Base-by-base conservation (phyloP, 2,113 vertebrate genomes). In the Bothrops jararaca region DNA sequence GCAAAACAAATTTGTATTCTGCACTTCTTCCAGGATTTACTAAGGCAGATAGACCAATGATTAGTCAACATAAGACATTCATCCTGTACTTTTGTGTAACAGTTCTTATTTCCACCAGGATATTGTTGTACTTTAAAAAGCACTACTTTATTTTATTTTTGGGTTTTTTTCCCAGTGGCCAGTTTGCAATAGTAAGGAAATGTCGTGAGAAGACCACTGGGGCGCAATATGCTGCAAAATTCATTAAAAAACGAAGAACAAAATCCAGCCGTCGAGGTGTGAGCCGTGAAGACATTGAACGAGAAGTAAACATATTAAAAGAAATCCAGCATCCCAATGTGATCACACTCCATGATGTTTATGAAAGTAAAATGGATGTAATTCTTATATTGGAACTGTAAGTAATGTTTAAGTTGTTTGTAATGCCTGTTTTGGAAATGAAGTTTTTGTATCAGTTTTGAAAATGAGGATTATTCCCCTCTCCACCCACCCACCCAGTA, bases 361-460 rank as follows among this genome's bases (percentile, higher is more conserved):
- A 98, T 8, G 99, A 99, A 94, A 99, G 97, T 98, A 99, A 99
- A 98, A 98, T 97, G 0, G 99, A 99, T 39, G 99, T 99, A 97
- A 99, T 99, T 96, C 98, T 99, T 92, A 99, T 99, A 96, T 98
- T 99, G 93, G 99, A 99, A 96, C 99, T 99, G 99, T 99, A 97
- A 99, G 99, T 99, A 90, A 50, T 10, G 50, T 85, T 13, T 45
- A 8, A 60, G 4, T 80, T 86, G 39, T 92, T 60, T 48, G n/a
- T 3, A 22, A 57, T 22, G 52, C 10, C 39, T 22, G 23, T 58
- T 91, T 53, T 90, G 1, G 3, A 74, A 93, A 58, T 22, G 6
- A 26, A 86, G 39, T 69, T 69, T 86, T 60, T 60, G 39, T 89
- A 22, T 54, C 18, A 57, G 22, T 86, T 7, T 48, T 58, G 1